Conservation (phyloP, 2,888 invertebrate species). For the Acleris emargana region DNA sequence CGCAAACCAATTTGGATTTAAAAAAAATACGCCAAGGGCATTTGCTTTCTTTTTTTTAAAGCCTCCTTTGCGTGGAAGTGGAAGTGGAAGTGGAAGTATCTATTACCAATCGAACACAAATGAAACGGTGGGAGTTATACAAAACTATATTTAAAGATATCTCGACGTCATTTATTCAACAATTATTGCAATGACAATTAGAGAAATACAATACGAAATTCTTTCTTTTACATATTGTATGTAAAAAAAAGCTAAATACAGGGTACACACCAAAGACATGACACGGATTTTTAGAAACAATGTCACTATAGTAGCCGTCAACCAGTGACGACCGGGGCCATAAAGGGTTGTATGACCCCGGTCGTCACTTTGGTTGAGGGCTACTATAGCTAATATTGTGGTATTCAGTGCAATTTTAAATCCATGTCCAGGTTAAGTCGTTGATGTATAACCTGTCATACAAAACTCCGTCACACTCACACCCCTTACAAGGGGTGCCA, state of each 20-base stretch:
- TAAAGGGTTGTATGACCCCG: no score
- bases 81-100: no score
- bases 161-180: conserved; percentile 58
- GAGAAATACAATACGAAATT: conserved; percentile 41
- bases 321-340: no score
- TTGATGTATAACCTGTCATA: neutral
- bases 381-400: no score
- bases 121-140: conserved; percentile 27
- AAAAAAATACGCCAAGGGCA: no score
- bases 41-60: no score
- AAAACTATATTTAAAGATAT: conserved; percentile 48
- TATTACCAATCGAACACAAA: no score
- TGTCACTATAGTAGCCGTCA: no score
- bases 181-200: conserved; percentile 54
- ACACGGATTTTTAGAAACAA: neutral
- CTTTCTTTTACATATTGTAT: conserved; percentile 1
- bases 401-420: neutral
- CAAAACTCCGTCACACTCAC: neutral
- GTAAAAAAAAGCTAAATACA: neutral
- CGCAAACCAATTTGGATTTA: no score
- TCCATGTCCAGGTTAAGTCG: neutral
- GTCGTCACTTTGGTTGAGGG: no score
- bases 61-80: no score
- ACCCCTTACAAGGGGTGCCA: neutral
- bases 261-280: neutral